These are phyloP conservation scores for Meiosimyza decipiens DNA, from an alignment of 2,888 invertebrate genomes.

Conservation along the genomic window DNA sequence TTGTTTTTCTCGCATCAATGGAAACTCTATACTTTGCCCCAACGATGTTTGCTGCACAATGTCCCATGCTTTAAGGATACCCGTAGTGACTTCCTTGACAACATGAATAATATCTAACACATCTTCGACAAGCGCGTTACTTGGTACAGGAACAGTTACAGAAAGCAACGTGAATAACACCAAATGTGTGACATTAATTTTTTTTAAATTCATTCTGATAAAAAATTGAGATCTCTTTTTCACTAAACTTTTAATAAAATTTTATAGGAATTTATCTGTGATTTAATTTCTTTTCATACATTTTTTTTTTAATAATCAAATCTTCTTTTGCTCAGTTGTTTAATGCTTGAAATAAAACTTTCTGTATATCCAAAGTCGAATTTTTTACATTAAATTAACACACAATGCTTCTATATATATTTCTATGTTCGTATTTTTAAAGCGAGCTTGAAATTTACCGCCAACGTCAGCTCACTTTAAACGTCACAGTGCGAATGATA, in stretches of 20 bases:
- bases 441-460: slow-evolving; percentile 12
- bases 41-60: slow-evolving; percentile 71
- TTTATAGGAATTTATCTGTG: too few species aligned
- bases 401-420: too few species aligned
- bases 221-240: background rate
- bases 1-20: slow-evolving; percentile 73
- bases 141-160: slow-evolving; percentile 48
- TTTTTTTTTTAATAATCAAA: too few species aligned
- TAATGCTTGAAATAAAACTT: too few species aligned
- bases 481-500: slow-evolving; percentile 28
- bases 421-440: background rate
- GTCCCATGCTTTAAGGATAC: slow-evolving; percentile 74
- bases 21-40: slow-evolving; percentile 71
- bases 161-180: slow-evolving; percentile 31
- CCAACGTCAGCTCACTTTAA: slow-evolving; percentile 31
- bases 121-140: slow-evolving; percentile 70
- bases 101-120: slow-evolving; percentile 72
- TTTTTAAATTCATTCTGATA: slow-evolving; percentile 26
- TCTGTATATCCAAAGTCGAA: too few species aligned
- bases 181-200: slow-evolving; percentile 11
- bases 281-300: too few species aligned
- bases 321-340: too few species aligned
- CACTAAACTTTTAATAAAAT: background rate
- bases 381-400: too few species aligned
- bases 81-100: slow-evolving; percentile 72